phyloP scores from a whole-genome alignment of 2,888 invertebrate genomes.

The Polyommatus iphigenia region DNA sequence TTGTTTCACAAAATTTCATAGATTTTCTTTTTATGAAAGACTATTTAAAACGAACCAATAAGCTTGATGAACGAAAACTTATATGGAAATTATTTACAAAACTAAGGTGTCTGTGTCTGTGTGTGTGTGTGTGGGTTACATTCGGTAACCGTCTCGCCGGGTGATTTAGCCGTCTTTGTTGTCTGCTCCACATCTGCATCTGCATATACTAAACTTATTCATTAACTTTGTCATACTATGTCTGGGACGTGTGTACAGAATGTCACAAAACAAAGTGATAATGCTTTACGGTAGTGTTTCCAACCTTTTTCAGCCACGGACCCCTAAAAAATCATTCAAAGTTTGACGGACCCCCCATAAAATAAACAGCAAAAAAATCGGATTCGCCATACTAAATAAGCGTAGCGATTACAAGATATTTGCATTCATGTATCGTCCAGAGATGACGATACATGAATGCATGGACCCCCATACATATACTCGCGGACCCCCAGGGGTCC shows the following conservation, averaged over 20 bases:
- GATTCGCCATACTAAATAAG: too few species aligned
- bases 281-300: background rate
- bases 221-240: conserved; percentile 22
- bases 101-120: conserved; percentile 4
- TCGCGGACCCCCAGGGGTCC: too few species aligned
- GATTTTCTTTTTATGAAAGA: background rate
- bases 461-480: too few species aligned
- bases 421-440: too few species aligned
- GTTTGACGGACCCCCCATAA: too few species aligned
- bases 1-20: too few species aligned
- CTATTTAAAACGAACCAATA: background rate
- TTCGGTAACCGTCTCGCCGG: conserved; percentile 48
- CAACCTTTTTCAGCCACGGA: too few species aligned
- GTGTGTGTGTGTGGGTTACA: conserved; percentile 33
- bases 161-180: conserved; percentile 58
- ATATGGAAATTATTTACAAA: background rate
- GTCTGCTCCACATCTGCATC: conserved; percentile 50
- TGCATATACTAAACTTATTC: conserved; percentile 39
- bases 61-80: background rate
- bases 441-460: too few species aligned
- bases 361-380: too few species aligned
- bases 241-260: background rate
- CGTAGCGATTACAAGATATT: too few species aligned
- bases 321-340: too few species aligned
- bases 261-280: background rate